Base-by-base conservation (phyloP, 2,888 invertebrate genomes). In the Megastigmus dorsalis region DNA sequence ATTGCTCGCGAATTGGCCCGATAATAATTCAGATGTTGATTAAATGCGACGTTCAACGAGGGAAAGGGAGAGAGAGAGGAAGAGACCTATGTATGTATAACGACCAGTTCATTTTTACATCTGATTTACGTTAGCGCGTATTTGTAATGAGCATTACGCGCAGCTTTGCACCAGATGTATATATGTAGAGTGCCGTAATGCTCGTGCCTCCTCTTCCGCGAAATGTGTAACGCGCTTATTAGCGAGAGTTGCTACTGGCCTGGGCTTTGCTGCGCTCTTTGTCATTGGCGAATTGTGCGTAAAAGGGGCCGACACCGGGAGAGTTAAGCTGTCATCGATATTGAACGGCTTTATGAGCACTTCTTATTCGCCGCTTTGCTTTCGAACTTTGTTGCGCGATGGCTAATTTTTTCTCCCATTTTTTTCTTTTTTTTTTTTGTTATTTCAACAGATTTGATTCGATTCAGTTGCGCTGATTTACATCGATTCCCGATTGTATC, bases 1-100 rank as follows among this genome's bases (percentile, higher is more conserved):
- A 86, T 86, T 85, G 84, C 83, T 83, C 80, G 80, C 80, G 81
- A 83, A 85, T 82, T 81, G 82, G 79, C 84, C 82, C 83, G 85
- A 86, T 85, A 86, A 86, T 86, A 86, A 85, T 86, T 84, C 82
- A 82, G 81, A 82, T 84, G 85, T 86, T 87, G 84, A 86, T 87
- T 85, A 69, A 62, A 65, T 69, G 84, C 82, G 82, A n/a, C 78
- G 66, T 18, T 15, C 2, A 43, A 6, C 20, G n/a, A 15, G n/a
- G 5, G 26, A 1, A 3, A 23, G 9, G 23, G 57, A n/a, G n/a
- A n/a, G n/a, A n/a, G n/a, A n/a, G n/a, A n/a, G n/a, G n/a, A n/a
- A n/a, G n/a, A n/a, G n/a, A n/a, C n/a, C n/a, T n/a, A n/a, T n/a
- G n/a, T n/a, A n/a, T n/a, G n/a, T n/a, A n/a, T n/a, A n/a, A n/a